Evolutionary conservation across 1,140 invertebrate species (phyloP), one percentile per base, ranked within the genome.

Genomic region (Capitella teleta): DNA sequence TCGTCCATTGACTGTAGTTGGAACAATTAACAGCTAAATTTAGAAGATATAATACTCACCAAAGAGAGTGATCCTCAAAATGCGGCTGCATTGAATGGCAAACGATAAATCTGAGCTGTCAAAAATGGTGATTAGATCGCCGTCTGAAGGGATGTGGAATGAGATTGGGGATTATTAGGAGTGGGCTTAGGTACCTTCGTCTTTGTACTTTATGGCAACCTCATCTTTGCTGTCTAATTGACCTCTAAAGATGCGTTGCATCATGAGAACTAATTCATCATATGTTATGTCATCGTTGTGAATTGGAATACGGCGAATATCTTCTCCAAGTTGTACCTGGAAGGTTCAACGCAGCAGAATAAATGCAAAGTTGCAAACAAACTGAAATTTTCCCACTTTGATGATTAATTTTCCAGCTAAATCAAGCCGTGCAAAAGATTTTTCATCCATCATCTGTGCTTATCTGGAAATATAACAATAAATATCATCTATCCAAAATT

Each of bases 241-340:
- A 10, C 80, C 81, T 30, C 78, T 62, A 63, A 83, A 85, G 3
- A 85, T 80, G 55, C 83, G 64, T 64, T 84, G 81, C 82, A 85
- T 83, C 83, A 85, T 85, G 14, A 85, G 68, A 32, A 85, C 75
- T 16, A 85, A 62, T 67, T 85, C 83, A 74, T 85, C 82, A 65
- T 82, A 84, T 2, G 82, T 85, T 47, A 85, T 80, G 32, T 84
- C 82, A 64, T 84, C 82, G 74, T 85, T 85, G 61, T 84, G 80
- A 44, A 85, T 84, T 2, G 82, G 80, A 53, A 84, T 82, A 47
- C 81, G 70, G 10, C 83, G 69, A 43, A 85, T 82, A 67, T 84
- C 82, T 65, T 83, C 79, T 14, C 78, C 80, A 36, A 85, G 73
- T 59, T 82, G 77, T 30, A 80, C 82, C 19, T n/a, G n/a, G n/a